Evolutionary conservation across 2,888 invertebrate species (phyloP).

Genomic region (Drosophila atripex): DNA sequence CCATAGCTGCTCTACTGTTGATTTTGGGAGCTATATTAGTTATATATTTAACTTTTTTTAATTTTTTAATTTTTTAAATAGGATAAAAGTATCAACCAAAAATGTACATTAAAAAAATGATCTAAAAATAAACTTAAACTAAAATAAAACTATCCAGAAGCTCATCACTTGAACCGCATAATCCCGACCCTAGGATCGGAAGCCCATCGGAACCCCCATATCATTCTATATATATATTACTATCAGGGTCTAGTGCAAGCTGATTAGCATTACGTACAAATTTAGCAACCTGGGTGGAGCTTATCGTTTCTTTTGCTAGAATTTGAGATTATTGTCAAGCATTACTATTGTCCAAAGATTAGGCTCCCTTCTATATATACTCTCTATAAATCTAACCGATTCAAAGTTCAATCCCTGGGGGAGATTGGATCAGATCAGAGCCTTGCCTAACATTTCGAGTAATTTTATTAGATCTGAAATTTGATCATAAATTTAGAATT

Average conservation of each 20-base stretch:
- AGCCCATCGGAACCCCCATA: conserved; percentile 4
- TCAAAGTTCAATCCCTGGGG: conserved; percentile 30
- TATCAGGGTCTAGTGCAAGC: conserved; percentile 17
- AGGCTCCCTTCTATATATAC: conserved; percentile 7
- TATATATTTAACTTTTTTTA: too few species aligned
- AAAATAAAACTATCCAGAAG: neutral
- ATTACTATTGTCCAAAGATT: conserved; percentile 34
- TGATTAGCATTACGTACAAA: conserved; percentile 33
- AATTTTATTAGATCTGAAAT: too few species aligned
- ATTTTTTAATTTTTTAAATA: too few species aligned
- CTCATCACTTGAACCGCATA: neutral
- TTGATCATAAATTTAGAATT: too few species aligned
- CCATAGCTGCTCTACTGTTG: neutral
- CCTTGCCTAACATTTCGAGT: too few species aligned
- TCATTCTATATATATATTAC: conserved; percentile 14
- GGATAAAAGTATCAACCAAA: neutral
- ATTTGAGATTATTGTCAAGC: conserved; percentile 30
- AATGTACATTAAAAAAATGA: too few species aligned
- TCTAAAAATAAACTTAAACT: neutral
- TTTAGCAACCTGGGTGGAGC: conserved; percentile 26
- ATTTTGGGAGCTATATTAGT: neutral
- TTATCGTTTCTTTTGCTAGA: conserved; percentile 23
- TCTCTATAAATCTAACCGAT: conserved; percentile 7
- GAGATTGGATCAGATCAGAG: conserved; percentile 14
- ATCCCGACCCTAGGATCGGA: neutral